Base-by-base conservation (phyloP, 2,113 vertebrate species). In the Myodes glareolus region DNA sequence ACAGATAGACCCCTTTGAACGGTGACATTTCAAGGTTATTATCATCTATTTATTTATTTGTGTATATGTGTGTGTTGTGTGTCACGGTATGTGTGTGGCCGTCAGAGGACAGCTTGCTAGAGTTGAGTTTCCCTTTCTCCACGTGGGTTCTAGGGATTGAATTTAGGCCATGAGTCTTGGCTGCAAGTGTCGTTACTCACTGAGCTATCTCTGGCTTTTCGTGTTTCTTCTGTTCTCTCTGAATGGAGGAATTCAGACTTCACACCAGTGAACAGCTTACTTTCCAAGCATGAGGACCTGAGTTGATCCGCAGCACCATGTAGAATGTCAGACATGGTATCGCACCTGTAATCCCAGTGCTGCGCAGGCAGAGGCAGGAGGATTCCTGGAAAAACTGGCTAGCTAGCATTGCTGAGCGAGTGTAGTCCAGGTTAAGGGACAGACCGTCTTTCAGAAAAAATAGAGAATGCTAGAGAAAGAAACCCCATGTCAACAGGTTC, bases 1-100 rank as follows among this genome's bases (percentile, higher is more conserved):
- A 96, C 95, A 95, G 89, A 96, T 97, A 47, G 94, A 94, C 89
- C 96, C 94, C 84, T 63, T 93, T 97, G 95, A 98, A 97, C 98
- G 98, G 94, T 84, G 97, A 36, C 6, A 6, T 52, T 95, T 96
- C 92, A 67, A 31, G 6, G 6, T 31, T 19, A 94, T 89, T 23
- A 52, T 36, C 9, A 7, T 58, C 17, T 80, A 52, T 52, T 19
- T 52, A 7, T 63, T 5, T 84, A 10, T 52, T 4, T 42, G 52
- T 72, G 33, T 72, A 7, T 68, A 3, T 39, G 12, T 27, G 11
- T 25, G 33, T 21, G 12, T 33, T 68, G 45, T 88, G 67, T 88
- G 19, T 33, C 61, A 65, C 5, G 1, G 21, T 55, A 33, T 5
- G 4, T 88, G 21, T 17, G 36, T 55, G 47, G 27, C 45, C 39